These are phyloP conservation scores for Camarhynchus parvulus DNA, from an alignment of 2,113 vertebrate species.

Conservation along the genomic window DNA sequence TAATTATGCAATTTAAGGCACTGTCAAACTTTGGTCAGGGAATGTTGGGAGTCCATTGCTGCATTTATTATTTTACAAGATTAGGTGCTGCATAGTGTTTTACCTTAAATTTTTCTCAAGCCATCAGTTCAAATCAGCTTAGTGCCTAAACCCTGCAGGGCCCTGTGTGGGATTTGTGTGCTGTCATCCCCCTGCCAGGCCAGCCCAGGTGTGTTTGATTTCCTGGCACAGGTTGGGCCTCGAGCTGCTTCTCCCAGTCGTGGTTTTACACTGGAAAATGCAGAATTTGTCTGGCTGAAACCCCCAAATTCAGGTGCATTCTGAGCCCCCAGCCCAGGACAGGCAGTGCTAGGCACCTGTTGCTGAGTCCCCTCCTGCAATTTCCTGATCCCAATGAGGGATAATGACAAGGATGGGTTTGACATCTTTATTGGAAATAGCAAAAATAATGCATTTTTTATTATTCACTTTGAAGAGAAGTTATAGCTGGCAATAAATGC, in stretches of 20 bases:
- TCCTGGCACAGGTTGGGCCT: neutral
- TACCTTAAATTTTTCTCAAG: neutral
- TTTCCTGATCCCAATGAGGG: neutral
- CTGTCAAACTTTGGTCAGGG: conserved; percentile 7
- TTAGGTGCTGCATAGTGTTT: neutral
- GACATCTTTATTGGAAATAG: conserved; percentile 14
- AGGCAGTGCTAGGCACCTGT: neutral
- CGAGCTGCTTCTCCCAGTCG: rapidly evolving
- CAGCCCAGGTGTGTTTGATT: neutral
- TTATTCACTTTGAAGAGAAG: neutral
- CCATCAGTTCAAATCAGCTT: neutral
- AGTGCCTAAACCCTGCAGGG: neutral
- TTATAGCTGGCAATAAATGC: conserved; percentile 2
- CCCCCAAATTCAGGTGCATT: neutral
- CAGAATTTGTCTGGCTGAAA: neutral
- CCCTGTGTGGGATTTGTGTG: neutral
- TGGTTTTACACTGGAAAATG: neutral
- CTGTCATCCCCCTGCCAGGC: neutral
- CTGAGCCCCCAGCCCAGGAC: neutral
- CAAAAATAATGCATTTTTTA: neutral
- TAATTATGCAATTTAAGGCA: conserved; percentile 18
- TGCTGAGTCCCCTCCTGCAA: neutral
- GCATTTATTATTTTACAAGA: conserved; percentile 23
- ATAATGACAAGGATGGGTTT: neutral
- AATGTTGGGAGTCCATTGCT: neutral